Conservation (phyloP, 1,140 invertebrate genomes). For the Anastatus disparis region DNA sequence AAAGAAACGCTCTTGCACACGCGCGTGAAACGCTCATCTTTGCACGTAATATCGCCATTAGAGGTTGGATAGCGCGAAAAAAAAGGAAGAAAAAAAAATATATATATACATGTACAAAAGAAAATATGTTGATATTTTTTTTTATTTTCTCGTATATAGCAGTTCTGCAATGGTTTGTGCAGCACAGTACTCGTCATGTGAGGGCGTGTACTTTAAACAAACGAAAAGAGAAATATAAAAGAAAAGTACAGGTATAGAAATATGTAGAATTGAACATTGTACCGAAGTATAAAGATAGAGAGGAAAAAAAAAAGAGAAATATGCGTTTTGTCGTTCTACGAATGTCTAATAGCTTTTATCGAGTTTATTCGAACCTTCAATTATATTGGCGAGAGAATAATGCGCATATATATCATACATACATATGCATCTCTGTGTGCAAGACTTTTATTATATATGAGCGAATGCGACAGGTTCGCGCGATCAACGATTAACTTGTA, state of each 20-base stretch:
- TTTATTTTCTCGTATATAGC: background rate
- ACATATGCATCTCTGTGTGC: background rate
- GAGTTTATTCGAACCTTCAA: slow-evolving; percentile 10
- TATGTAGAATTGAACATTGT: too few species aligned
- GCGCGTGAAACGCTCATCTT: slow-evolving; percentile 7
- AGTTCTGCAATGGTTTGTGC: too few species aligned
- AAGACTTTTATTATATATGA: background rate
- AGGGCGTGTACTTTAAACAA: slow-evolving; percentile 23
- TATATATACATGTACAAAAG: too few species aligned
- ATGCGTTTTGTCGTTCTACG: slow-evolving; percentile 5
- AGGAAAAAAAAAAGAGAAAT: too few species aligned
- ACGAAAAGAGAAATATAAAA: slow-evolving; percentile 1
- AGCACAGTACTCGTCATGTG: slow-evolving; percentile 23
- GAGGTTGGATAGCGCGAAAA: slow-evolving; percentile 5
- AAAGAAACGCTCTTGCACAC: too few species aligned
- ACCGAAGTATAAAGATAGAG: too few species aligned
- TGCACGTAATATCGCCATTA: slow-evolving; percentile 29
- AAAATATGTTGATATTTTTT: background rate
- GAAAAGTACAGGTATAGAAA: too few species aligned
- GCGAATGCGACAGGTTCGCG: background rate
- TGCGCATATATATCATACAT: background rate
- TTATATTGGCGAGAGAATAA: background rate
- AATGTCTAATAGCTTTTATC: slow-evolving; percentile 19
- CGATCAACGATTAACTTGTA: too few species aligned
- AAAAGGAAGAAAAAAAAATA: too few species aligned